Percentiles rank a stretch among this genome's conserved stretches.
Conservation (phyloP, 2,888 invertebrate genomes). For the Hedya salicella region DNA sequence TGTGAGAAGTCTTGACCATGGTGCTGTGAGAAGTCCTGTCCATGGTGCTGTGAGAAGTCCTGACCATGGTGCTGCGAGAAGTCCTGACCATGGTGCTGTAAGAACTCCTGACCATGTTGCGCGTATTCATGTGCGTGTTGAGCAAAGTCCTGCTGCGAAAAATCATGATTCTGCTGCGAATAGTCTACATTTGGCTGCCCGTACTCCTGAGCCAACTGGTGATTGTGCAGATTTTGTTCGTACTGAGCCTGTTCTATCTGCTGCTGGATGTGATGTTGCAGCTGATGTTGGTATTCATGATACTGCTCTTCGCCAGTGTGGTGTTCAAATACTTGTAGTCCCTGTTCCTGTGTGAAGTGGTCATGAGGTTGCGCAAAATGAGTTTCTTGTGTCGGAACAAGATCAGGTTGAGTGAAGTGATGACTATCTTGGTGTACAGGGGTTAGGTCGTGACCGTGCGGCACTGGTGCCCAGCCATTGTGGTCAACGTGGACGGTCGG, state of each 20-base stretch:
- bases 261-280: conserved; percentile 75
- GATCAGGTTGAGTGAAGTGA: conserved; percentile 59
- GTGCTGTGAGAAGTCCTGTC: conserved; percentile 47
- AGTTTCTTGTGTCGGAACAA: conserved; percentile 53
- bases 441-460: conserved; percentile 57
- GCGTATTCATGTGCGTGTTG: conserved; percentile 43
- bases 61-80: conserved; percentile 47
- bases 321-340: conserved; percentile 73
- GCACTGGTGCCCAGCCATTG: conserved; percentile 78
- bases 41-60: conserved; percentile 48
- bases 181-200: conserved; percentile 50
- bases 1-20: conserved; percentile 26
- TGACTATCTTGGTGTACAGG: conserved; percentile 55
- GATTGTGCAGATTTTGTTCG: conserved; percentile 53
- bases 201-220: conserved; percentile 54
- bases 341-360: conserved; percentile 72
- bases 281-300: conserved; percentile 68
- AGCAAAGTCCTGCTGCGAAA: conserved; percentile 44
- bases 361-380: conserved; percentile 58
- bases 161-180: conserved; percentile 46
- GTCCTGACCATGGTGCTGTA: conserved; percentile 48
- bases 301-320: conserved; percentile 66
- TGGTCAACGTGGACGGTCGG: conserved; percentile 62
- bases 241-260: conserved; percentile 72
- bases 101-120: conserved; percentile 47